Percentiles rank a stretch among this genome's conserved stretches.
Evolutionary conservation across 1,140 invertebrate genomes (phyloP).

Genomic region (Coboldia fuscipes): DNA sequence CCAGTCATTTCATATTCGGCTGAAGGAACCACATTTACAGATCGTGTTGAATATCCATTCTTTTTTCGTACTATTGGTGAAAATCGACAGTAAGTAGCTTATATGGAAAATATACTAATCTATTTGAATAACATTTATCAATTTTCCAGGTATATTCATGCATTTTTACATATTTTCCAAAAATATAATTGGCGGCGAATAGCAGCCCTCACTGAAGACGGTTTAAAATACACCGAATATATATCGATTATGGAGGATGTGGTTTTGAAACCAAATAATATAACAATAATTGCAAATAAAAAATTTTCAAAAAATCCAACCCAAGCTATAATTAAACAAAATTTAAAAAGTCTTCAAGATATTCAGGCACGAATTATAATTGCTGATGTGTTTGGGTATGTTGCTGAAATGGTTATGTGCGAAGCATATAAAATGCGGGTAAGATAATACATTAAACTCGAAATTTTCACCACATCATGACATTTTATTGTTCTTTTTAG

Average conservation of each 20-base stretch:
- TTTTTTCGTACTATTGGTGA: slow-evolving; percentile 70
- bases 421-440: slow-evolving; percentile 44
- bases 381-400: slow-evolving; percentile 48
- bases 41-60: slow-evolving; percentile 51
- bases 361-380: slow-evolving; percentile 53
- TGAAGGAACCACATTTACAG: slow-evolving; percentile 46
- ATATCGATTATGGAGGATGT: slow-evolving; percentile 43
- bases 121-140: background rate
- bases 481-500: slow-evolving; percentile 6
- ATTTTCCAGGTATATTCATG: slow-evolving; percentile 1
- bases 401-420: slow-evolving; percentile 48
- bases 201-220: slow-evolving; percentile 54
- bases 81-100: slow-evolving; percentile 40
- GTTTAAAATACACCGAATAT: slow-evolving; percentile 62
- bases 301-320: slow-evolving; percentile 39
- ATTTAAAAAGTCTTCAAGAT: slow-evolving; percentile 42
- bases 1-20: slow-evolving; percentile 65
- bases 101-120: background rate
- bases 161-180: background rate
- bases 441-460: slow-evolving; percentile 4
- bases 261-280: slow-evolving; percentile 32
- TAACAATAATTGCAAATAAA: slow-evolving; percentile 42
- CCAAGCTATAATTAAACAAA: slow-evolving; percentile 29
- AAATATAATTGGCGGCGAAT: slow-evolving; percentile 42
- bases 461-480: slow-evolving; percentile 1